A percentile compares a stretch with the other conserved stretches of the same genome.
Evolutionary conservation across 2,113 vertebrate genomes (phyloP).

Genomic region (Hyperopisus bebe): DNA sequence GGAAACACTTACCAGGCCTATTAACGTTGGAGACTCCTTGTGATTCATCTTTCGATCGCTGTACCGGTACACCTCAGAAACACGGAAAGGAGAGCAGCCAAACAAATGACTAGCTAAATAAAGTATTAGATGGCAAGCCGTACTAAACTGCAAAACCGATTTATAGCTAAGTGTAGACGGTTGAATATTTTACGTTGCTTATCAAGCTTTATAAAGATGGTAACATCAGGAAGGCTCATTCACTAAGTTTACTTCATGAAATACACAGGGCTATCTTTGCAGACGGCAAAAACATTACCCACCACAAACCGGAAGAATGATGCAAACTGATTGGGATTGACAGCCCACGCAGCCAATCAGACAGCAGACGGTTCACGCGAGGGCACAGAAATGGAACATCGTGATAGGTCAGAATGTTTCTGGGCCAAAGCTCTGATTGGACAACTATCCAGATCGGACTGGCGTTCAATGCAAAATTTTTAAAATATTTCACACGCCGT

Average conservation of each 20-base stretch:
- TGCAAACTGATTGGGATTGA: not conserved
- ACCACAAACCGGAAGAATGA: slow-evolving; percentile 11
- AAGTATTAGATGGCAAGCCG: not conserved
- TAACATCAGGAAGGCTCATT: not conserved
- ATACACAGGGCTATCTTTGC: not conserved
- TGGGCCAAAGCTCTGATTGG: not conserved
- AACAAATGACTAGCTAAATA: not conserved
- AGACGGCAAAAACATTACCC: not conserved
- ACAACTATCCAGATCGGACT: not conserved
- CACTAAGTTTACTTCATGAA: not conserved
- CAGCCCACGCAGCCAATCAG: not conserved
- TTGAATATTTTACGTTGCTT: not conserved
- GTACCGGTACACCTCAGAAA: not conserved
- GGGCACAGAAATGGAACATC: not conserved
- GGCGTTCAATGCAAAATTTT: not conserved
- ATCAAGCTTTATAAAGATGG: not conserved
- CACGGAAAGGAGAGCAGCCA: not conserved
- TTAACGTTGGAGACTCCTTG: not conserved
- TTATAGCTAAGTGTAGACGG: not conserved
- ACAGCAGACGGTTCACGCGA: not conserved
- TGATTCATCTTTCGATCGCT: not conserved
- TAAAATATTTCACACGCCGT: not conserved
- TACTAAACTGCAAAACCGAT: not conserved
- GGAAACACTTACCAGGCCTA: not conserved
- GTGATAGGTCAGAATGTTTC: not conserved